These are phyloP conservation scores for Lepus oiostolus DNA, from an alignment of 2,797 vertebrate genomes.

Conservation along the genomic window DNA sequence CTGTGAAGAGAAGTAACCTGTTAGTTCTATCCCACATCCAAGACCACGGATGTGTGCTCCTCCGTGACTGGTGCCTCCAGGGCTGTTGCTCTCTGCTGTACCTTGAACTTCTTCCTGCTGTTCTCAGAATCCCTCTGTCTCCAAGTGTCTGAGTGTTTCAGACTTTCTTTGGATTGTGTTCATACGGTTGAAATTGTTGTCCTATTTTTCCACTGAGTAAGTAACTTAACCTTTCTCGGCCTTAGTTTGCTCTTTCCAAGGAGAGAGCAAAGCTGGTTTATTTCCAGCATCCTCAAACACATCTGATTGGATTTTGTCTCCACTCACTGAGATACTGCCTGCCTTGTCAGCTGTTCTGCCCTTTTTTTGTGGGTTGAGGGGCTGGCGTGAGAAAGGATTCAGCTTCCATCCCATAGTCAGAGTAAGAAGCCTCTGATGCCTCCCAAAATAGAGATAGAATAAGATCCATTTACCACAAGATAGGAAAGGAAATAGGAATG, in stretches of 20 bases:
- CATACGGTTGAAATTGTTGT: not conserved
- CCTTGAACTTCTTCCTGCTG: not conserved
- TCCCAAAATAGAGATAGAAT: not conserved
- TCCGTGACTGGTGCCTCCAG: not conserved
- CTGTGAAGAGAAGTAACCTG: not conserved
- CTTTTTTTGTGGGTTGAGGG: not conserved
- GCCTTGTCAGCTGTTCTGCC: not conserved
- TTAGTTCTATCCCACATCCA: slow-evolving; percentile 30
- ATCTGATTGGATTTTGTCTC: not conserved
- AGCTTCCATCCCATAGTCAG: not conserved
- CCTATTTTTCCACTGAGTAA: not conserved
- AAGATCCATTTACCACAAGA: not conserved
- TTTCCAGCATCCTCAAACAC: not conserved
- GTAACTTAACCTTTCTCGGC: not conserved
- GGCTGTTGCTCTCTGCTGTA: not conserved
- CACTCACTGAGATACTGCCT: not conserved
- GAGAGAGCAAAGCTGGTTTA: not conserved
- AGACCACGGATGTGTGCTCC: not conserved
- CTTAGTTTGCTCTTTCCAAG: not conserved
- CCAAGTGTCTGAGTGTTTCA: not conserved
- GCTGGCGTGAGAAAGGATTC: not conserved
- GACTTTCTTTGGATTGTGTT: not conserved
- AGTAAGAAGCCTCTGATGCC: not conserved
- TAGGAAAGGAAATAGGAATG: not conserved
- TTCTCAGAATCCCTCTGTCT: not conserved